Base-by-base conservation (phyloP, 2,113 vertebrate species). In the Plectropomus leopardus region DNA sequence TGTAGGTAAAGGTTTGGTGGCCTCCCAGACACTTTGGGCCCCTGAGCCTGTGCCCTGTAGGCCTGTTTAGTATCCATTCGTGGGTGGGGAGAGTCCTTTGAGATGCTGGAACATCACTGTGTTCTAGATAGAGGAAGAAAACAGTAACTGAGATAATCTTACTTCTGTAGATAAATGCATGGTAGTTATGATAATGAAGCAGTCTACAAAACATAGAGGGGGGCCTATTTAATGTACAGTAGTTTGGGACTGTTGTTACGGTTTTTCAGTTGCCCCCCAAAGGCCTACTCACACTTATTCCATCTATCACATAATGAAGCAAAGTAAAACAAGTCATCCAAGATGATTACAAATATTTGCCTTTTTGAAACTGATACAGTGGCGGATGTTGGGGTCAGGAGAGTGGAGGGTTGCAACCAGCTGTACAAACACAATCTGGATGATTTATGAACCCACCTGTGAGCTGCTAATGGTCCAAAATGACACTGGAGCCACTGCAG, bases 401-500 rank as follows among this genome's bases (percentile, higher is more conserved):
- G 40, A 60, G 36, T 6, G 16, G 23, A 30, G 50, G 63, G 44
- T 68, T 63, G 83, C 59, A 82, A 75, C 82, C 87, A 91, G 89
- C 89, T 94, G 89, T 80, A 66, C 77, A 93, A 93, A 92, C 86
- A 92, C 61, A 54, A 65, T 69, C 45, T 34, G 17, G 36, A 68
- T 92, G 88, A 93, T 88, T 93, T 78, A 93, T 89, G 86, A 72
- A 70, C 57, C 64, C 84, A 90, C 81, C 84, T 91, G 85, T 80
- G 72, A 34, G 64, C 36, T 76, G 68, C 65, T 78, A 82, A 86
- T 76, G 65, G 48, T 78, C 40, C 58, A 21, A 71, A 79, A 80
- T 72, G 71, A 74, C 59, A 15, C 48, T 21, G 71, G 47, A 72
- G 69, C 44, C 48, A 42, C 55, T 64, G 50, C 72, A 72, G 77